A percentile compares a stretch with the other conserved stretches of the same genome.
These are phyloP conservation scores for Ammospiza nelsoni DNA, from an alignment of 2,113 vertebrate genomes.

Conservation along the genomic window DNA sequence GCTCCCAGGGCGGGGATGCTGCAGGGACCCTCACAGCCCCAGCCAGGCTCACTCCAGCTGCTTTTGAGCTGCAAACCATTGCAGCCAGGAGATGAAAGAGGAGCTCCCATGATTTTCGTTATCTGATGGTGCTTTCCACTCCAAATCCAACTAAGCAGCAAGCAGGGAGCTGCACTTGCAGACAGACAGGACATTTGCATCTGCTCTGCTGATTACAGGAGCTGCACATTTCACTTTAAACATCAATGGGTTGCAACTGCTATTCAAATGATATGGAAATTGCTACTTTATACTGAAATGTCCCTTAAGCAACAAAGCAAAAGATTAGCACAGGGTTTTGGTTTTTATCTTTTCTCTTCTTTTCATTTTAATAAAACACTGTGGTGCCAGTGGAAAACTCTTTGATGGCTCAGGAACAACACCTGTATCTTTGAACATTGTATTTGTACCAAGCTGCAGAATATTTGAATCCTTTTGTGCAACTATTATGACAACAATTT, in stretches of 20 bases:
- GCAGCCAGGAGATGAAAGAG: background rate
- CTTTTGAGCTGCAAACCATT: background rate
- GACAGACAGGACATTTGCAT: constrained; percentile 26
- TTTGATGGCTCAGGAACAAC: constrained; percentile 10
- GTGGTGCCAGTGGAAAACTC: background rate
- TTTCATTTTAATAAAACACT: background rate
- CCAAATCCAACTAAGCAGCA: background rate
- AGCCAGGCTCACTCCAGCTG: background rate
- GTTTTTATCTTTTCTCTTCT: background rate
- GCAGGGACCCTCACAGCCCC: background rate
- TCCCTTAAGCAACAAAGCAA: constrained; percentile 62
- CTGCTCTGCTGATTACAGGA: constrained; percentile 39
- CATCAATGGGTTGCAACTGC: constrained; percentile 55
- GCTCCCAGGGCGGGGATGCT: fast-evolving
- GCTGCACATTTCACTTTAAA: constrained; percentile 42
- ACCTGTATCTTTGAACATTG: constrained; percentile 16
- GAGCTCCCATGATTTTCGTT: background rate
- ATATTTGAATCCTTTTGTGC: background rate
- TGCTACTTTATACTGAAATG: constrained; percentile 48
- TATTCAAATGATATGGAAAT: constrained; percentile 71
- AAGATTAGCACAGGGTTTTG: constrained; percentile 29
- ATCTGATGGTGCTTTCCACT: background rate
- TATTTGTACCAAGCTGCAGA: background rate
- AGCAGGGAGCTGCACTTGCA: background rate
- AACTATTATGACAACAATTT: background rate